Evolutionary conservation across 2,113 vertebrate species (phyloP), one percentile per base, ranked within the genome.

Genomic region (Albula glossodonta): DNA sequence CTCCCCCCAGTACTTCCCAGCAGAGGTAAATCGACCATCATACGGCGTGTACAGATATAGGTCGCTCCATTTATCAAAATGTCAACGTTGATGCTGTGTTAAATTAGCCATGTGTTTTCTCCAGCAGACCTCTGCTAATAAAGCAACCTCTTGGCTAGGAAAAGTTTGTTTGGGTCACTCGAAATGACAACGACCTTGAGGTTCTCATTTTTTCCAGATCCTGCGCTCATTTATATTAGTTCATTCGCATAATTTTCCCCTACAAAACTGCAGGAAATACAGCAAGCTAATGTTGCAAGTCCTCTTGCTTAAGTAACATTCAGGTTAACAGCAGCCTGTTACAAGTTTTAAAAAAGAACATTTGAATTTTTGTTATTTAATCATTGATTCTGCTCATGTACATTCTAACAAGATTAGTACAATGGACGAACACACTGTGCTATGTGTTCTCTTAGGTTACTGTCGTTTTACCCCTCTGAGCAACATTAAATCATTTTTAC

Each of bases 41-140:
- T 82, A 77, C 51, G 0, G 80, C 70, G 53, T 82, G 81, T 13
- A 49, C 66, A 83, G 85, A 74, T 89, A 84, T 89, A 93, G 91
- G 87, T 87, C 86, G 90, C 87, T 93, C 91, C 91, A 94, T 96
- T 95, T 90, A 94, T 94, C 94, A 94, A 89, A 91, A 88, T 95
- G 93, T 93, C 93, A 95, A 90, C 91, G 94, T 91, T 93, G 92
- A 95, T 94, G 91, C 93, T 93, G 83, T 94, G 91, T 89, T 95
- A 96, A 96, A 95, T 96, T 95, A 95, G 93, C 92, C 93, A 93
- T 93, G 93, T 94, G 90, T 92, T 95, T 94, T 91, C 81, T 91
- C 90, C 89, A 93, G 91, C 92, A 88, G 85, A 91, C 90, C 90
- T 89, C 88, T 89, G 90, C 91, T 93, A 94, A 95, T 94, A 93